Conservation (phyloP, 37 sponge, comb jelly and placozoan genomes). For the Beroe forskalii region DNA sequence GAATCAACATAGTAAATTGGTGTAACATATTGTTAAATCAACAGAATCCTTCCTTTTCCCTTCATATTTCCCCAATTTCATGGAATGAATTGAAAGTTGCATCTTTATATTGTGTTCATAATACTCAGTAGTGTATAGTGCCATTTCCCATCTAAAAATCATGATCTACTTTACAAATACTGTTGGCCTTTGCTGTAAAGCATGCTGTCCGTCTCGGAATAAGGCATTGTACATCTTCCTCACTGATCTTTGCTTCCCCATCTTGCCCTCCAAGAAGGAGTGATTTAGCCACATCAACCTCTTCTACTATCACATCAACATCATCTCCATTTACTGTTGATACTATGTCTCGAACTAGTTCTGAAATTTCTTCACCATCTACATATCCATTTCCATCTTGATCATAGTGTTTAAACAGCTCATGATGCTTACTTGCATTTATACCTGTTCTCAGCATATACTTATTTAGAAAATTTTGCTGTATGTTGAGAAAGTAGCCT, state of each 20-base stretch:
- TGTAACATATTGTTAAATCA: too few relatives aligned
- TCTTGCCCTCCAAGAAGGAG: constrained; percentile 30
- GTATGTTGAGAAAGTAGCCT: constrained; percentile 46
- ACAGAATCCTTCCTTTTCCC: too few relatives aligned
- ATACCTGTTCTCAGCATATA: constrained; percentile 19
- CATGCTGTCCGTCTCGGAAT: constrained; percentile 44
- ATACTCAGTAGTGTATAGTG: too few relatives aligned
- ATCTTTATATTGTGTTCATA: too few relatives aligned
- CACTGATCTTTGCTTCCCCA: neutral
- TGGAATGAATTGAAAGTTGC: too few relatives aligned
- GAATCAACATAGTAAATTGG: too few relatives aligned
- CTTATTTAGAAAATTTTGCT: constrained; percentile 56
- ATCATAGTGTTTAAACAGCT: constrained; percentile 50
- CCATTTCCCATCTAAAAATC: too few relatives aligned
- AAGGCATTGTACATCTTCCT: constrained; percentile 7
- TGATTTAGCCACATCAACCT: constrained; percentile 34
- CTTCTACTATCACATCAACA: constrained; percentile 27
- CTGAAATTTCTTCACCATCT: constrained; percentile 59
- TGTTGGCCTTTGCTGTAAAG: constrained; percentile 45
- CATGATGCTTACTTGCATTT: neutral
- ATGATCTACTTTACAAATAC: neutral
- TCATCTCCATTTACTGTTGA: constrained; percentile 57
- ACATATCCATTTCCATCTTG: constrained; percentile 38
- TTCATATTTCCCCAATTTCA: too few relatives aligned
- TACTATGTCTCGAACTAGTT: constrained; percentile 45